A percentile compares a stretch with the other conserved stretches of the same genome.
phyloP scores from a whole-genome alignment of 2,888 invertebrate genomes.

The Asteroscopus sphinx region DNA sequence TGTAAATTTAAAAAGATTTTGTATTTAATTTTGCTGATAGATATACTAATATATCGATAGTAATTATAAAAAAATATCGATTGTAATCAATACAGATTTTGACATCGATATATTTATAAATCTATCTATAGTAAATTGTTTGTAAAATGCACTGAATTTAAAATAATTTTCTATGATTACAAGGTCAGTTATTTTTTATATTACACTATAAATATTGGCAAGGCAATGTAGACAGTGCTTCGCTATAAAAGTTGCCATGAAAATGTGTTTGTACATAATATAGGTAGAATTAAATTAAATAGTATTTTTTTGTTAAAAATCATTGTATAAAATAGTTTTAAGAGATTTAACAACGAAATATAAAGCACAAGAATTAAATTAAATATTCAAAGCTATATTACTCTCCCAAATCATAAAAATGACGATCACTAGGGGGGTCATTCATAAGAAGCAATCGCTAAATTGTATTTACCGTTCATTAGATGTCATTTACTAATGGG shows the following conservation, averaged over 20 bases:
- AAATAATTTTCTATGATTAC: neutral
- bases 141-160: slow-evolving; percentile 30
- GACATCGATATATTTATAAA: slow-evolving; percentile 3
- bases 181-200: neutral
- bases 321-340: slow-evolving; percentile 21
- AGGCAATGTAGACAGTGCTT: slow-evolving; percentile 29
- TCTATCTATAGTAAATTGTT: neutral
- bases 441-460: too few relatives aligned
- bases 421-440: too few relatives aligned
- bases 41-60: neutral
- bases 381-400: too few relatives aligned
- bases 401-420: too few relatives aligned
- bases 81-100: neutral
- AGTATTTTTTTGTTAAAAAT: slow-evolving; percentile 35
- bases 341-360: slow-evolving; percentile 39
- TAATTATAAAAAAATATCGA: neutral
- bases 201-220: slow-evolving; percentile 6
- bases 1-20: slow-evolving; percentile 27
- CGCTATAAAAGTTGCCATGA: slow-evolving; percentile 37
- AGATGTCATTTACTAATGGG: neutral
- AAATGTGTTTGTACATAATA: slow-evolving; percentile 32
- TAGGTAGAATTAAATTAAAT: slow-evolving; percentile 20
- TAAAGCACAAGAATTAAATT: slow-evolving; percentile 28
- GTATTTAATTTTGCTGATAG: slow-evolving; percentile 12
- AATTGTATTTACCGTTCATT: neutral